Evolutionary conservation across 2,888 invertebrate species (phyloP).

Genomic region (Maniola hyperantus): DNA sequence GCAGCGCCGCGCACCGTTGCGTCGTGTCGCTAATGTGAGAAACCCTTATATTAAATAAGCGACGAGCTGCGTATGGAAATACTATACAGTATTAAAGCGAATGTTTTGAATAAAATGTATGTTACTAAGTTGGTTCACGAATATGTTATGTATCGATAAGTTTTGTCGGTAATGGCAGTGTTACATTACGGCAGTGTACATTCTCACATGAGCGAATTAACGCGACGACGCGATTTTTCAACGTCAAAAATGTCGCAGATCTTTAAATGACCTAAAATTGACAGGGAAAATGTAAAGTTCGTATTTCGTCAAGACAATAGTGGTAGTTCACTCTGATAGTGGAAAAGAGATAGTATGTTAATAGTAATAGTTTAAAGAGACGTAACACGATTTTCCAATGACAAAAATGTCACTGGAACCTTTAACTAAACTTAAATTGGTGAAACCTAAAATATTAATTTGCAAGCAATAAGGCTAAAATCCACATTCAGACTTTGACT

Average conservation of each 20-base stretch:
- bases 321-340: too few species aligned
- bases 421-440: too few species aligned
- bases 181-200: background rate
- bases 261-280: background rate
- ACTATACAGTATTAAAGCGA: constrained; percentile 64
- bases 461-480: too few species aligned
- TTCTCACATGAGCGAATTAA: background rate
- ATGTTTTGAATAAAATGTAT: constrained; percentile 25
- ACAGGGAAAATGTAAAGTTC: too few species aligned
- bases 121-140: constrained; percentile 21
- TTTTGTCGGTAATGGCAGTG: background rate
- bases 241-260: background rate
- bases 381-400: background rate
- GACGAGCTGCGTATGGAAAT: constrained; percentile 42
- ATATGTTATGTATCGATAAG: constrained; percentile 10
- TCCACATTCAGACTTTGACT: too few species aligned
- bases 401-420: too few species aligned
- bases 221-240: background rate
- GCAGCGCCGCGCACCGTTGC: background rate
- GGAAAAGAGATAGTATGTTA: background rate
- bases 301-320: background rate
- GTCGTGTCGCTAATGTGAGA: background rate
- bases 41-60: constrained; percentile 15
- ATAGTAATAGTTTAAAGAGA: background rate
- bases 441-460: too few species aligned